Conservation (phyloP, 1,140 invertebrate species). For the Paraescarpia echinospica region DNA sequence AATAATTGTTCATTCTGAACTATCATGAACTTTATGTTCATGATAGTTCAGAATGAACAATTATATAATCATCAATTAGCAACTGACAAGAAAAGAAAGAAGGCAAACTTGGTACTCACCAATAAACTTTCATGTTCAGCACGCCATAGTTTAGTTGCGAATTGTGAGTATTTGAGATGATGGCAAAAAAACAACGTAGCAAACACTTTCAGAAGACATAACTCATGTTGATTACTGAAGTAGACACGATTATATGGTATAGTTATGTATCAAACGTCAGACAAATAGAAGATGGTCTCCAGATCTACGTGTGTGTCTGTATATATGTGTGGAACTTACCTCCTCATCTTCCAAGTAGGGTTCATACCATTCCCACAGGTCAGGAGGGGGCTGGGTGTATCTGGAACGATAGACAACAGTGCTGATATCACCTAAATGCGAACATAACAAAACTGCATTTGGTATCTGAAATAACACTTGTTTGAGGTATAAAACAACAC, state of each 20-base stretch:
- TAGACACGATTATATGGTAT: not conserved
- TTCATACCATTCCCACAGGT: conserved; percentile 96
- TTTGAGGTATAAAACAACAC: too few relatives aligned
- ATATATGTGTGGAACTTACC: conserved; percentile 59
- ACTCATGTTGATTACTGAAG: not conserved
- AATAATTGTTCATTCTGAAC: not conserved
- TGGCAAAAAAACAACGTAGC: not conserved
- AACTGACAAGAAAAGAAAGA: not conserved
- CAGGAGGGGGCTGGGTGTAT: conserved; percentile 93
- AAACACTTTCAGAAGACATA: not conserved
- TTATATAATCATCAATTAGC: not conserved
- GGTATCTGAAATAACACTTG: too few relatives aligned
- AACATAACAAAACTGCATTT: too few relatives aligned
- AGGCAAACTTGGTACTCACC: conserved; percentile 8
- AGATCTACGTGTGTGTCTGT: not conserved
- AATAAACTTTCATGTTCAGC: conserved; percentile 7
- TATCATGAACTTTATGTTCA: too few relatives aligned
- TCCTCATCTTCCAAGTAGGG: conserved; percentile 94
- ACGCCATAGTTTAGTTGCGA: not conserved
- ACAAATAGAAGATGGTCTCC: too few relatives aligned
- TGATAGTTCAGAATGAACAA: not conserved
- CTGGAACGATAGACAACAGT: conserved; percentile 59
- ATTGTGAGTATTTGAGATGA: not conserved
- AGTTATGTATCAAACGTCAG: not conserved
- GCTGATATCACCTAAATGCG: not conserved